These are phyloP conservation scores for Urocolius indicus DNA, from an alignment of 2,113 vertebrate species.

Conservation along the genomic window DNA sequence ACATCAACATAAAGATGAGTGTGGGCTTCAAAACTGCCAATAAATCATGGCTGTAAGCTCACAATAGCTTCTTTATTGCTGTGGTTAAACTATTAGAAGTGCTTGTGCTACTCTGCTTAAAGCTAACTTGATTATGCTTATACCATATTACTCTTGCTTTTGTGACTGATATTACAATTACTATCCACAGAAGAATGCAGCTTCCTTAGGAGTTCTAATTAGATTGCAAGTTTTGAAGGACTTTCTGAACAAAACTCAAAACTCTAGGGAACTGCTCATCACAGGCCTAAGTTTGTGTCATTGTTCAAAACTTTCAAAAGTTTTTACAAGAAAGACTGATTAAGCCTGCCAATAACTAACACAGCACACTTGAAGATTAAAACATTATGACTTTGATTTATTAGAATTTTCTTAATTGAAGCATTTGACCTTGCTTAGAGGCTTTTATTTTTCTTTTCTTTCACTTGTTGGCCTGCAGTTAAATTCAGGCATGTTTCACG, in stretches of 20 bases:
- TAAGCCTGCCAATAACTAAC: slow-evolving; percentile 27
- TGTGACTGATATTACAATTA: slow-evolving; percentile 47
- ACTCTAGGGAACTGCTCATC: slow-evolving; percentile 34
- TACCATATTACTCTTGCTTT: slow-evolving; percentile 28
- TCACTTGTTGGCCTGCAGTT: not conserved
- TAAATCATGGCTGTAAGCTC: not conserved
- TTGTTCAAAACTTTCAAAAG: slow-evolving; percentile 37
- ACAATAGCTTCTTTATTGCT: not conserved
- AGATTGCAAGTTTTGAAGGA: slow-evolving; percentile 47
- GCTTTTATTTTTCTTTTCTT: not conserved
- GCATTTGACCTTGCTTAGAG: slow-evolving; percentile 8
- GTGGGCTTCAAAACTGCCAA: not conserved
- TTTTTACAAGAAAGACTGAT: slow-evolving; percentile 20
- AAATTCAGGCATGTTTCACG: not conserved
- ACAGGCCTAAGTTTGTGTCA: not conserved
- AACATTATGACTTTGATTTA: slow-evolving; percentile 10
- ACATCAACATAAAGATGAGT: not conserved
- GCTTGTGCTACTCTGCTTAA: not conserved
- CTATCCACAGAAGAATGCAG: slow-evolving; percentile 6
- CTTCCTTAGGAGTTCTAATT: slow-evolving; percentile 31
- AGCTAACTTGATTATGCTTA: slow-evolving; percentile 14
- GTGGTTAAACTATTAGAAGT: not conserved
- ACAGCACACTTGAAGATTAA: slow-evolving; percentile 19
- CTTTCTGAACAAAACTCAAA: slow-evolving; percentile 43
- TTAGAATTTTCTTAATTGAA: slow-evolving; percentile 7